Base-by-base conservation (phyloP, 1,140 invertebrate species). In the Drosophila ambigua region DNA sequence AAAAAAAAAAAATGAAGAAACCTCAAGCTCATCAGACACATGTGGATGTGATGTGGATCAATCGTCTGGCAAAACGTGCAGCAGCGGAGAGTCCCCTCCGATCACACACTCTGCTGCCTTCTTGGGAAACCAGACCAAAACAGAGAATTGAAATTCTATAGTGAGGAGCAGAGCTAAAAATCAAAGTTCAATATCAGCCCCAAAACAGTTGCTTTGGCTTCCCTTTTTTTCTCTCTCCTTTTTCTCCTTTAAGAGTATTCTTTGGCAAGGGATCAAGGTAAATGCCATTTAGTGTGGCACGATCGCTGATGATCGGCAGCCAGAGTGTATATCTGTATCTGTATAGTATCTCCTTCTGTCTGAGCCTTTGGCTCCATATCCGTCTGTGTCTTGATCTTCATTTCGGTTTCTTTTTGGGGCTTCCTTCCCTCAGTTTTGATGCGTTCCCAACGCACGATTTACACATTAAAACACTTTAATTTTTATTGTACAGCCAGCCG, bases 401-500 rank as follows among this genome's bases (percentile, higher is more conserved):
- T 57, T 31, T 62, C 39, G 16, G 55, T 66, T 59, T 61, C 73
- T 35, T 78, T 79, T 53, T 87, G 83, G 78, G 82, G 82, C 82
- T 87, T 87, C 83, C 80, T 77, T 77, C 41, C 16, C 58, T 59
- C 51, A 31, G 62, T 52, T 77, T 74, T 31, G 45, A n/a, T 72
- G 62, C 76, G 50, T 75, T 71, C 59, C 68, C 64, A 90, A 90
- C 85, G 85, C 85, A 90, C 85, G 85, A 90, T 90, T 82, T 90
- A 90, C 87, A 85, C 85, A 90, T 90, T 90, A 90, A 90, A 90
- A 87, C 81, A 90, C 87, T 79, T 89, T 84, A 89, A 89, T 88
- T 88, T 88, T 89, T 89, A 88, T 89, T 88, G 84, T 79, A 79
- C 74, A 76, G 63, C 72, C 74, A 76, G 63, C 72, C 73, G 50